These are phyloP conservation scores for Anagyrus pseudococci DNA, from an alignment of 2,888 invertebrate genomes.

Conservation along the genomic window DNA sequence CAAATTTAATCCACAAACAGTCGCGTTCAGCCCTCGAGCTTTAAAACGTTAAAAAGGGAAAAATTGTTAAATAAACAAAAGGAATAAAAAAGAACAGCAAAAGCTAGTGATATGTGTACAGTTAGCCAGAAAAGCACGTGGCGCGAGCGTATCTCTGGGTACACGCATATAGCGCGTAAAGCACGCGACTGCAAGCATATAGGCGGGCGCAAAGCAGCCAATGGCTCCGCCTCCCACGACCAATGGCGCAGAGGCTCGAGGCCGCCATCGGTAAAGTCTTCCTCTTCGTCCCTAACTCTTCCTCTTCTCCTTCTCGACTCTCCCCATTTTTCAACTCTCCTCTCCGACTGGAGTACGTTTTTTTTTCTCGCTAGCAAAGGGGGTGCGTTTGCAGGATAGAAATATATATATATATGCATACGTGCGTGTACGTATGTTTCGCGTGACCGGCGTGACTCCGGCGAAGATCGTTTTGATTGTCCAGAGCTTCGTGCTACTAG, in stretches of 20 bases:
- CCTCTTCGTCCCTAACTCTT: neutral
- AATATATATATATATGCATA: neutral
- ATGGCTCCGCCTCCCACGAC: conserved; percentile 8
- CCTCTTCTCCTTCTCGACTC: conserved; percentile 18
- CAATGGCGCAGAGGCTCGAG: conserved; percentile 5
- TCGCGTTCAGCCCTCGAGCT: too few species aligned
- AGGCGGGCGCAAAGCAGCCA: neutral
- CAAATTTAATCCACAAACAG: too few species aligned
- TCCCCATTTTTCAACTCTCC: too few species aligned
- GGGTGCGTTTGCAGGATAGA: too few species aligned
- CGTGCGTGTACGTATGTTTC: neutral
- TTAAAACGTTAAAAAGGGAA: too few species aligned
- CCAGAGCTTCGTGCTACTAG: conserved; percentile 17
- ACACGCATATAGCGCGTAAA: too few species aligned
- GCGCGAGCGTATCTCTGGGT: too few species aligned
- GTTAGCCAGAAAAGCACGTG: too few species aligned
- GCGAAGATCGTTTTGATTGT: conserved; percentile 15
- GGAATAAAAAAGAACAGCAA: too few species aligned
- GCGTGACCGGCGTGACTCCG: neutral
- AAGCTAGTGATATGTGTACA: too few species aligned
- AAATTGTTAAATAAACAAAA: too few species aligned
- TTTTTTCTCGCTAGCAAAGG: conserved; percentile 31
- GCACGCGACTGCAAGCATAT: neutral
- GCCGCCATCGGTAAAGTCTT: conserved; percentile 3
- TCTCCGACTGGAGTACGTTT: too few species aligned